Percentiles rank a stretch among this genome's conserved stretches.
Evolutionary conservation across 2,113 vertebrate genomes (phyloP).

Genomic region (Syrrhaptes paradoxus): DNA sequence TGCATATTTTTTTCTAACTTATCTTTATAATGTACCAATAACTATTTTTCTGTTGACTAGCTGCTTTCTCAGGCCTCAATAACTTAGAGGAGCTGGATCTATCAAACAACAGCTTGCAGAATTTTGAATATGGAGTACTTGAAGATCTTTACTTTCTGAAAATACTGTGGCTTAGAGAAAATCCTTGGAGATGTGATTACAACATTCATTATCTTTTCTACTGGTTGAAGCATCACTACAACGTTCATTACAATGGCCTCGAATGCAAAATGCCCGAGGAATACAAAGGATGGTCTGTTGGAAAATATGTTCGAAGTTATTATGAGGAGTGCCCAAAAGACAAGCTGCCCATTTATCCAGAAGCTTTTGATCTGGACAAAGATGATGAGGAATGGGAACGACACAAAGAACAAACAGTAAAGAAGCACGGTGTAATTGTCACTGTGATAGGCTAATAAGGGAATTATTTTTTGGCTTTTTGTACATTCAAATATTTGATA

Average conservation of each 20-base stretch:
- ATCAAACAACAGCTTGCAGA: slow-evolving; percentile 90
- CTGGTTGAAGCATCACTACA: slow-evolving; percentile 94
- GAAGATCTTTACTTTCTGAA: slow-evolving; percentile 96
- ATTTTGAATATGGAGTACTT: slow-evolving; percentile 92
- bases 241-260: slow-evolving; percentile 85
- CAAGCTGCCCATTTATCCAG: slow-evolving; percentile 74
- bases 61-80: slow-evolving; percentile 89
- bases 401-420: slow-evolving; percentile 67
- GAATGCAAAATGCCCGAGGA: slow-evolving; percentile 87
- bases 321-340: slow-evolving; percentile 95
- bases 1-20: neutral
- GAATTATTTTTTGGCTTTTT: neutral
- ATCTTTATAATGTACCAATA: neutral
- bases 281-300: slow-evolving; percentile 91
- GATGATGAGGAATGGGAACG: slow-evolving; percentile 79
- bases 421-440: slow-evolving; percentile 77
- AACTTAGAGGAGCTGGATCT: slow-evolving; percentile 92
- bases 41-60: slow-evolving; percentile 70
- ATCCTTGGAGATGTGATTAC: slow-evolving; percentile 97
- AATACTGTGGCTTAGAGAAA: slow-evolving; percentile 84
- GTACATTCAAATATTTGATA: slow-evolving; percentile 13
- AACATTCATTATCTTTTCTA: slow-evolving; percentile 98
- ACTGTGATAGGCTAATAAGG: slow-evolving; percentile 73
- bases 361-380: slow-evolving; percentile 77
- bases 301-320: slow-evolving; percentile 93